These are phyloP conservation scores for Eilema caniola DNA, from an alignment of 2,888 invertebrate species.

Conservation along the genomic window DNA sequence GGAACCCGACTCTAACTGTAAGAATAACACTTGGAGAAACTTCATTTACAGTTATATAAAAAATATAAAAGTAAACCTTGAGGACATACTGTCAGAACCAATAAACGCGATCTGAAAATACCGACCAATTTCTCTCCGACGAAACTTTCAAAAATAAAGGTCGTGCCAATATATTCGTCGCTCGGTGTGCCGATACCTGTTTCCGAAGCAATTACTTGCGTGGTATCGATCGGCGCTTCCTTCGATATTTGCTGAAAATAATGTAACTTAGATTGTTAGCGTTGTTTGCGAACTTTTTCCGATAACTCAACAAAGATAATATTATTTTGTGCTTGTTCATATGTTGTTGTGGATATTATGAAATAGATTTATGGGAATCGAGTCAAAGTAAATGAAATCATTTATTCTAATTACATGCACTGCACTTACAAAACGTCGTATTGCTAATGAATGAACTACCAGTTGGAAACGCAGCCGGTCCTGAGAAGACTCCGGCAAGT, in stretches of 20 bases:
- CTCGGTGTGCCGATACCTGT: constrained; percentile 14
- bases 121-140: constrained; percentile 10
- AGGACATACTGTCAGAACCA: not conserved
- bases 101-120: constrained; percentile 13
- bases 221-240: constrained; percentile 8
- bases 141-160: constrained; percentile 21
- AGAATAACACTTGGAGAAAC: no score
- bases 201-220: constrained; percentile 20
- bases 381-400: no score
- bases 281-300: constrained; percentile 3
- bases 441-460: no score
- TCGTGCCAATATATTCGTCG: constrained; percentile 10
- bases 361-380: not conserved
- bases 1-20: no score
- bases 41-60: not conserved
- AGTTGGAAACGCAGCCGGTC: no score
- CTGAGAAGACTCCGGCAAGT: no score
- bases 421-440: no score
- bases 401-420: no score
- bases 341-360: not conserved
- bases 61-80: not conserved
- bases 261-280: not conserved
- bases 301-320: not conserved
- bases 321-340: not conserved
- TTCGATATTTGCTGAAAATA: constrained; percentile 6